Conservation (phyloP, 2,113 vertebrate genomes). For the Chamaea fasciata region DNA sequence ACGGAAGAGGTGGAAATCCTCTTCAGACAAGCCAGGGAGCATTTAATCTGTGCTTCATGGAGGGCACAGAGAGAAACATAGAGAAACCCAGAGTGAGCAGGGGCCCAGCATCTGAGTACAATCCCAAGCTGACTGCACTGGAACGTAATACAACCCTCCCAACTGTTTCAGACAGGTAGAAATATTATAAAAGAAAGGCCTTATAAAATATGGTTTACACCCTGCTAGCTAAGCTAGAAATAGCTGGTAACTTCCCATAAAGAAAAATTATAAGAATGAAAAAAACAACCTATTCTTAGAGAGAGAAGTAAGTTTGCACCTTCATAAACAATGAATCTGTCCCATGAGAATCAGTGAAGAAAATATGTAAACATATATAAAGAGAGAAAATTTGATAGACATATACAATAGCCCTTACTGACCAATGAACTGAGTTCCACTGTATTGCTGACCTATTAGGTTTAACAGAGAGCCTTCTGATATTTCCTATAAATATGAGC, state of each 20-base stretch:
- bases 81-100: background rate
- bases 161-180: background rate
- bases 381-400: background rate
- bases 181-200: background rate
- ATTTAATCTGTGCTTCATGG: background rate
- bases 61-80: background rate
- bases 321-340: background rate
- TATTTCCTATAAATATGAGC: background rate
- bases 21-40: background rate
- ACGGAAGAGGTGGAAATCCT: background rate
- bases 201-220: background rate
- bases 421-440: background rate
- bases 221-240: background rate
- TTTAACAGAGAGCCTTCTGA: background rate
- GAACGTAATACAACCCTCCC: accelerated
- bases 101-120: background rate
- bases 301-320: background rate
- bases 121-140: background rate
- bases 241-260: background rate
- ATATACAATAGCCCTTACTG: background rate
- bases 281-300: background rate
- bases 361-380: background rate
- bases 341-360: background rate
- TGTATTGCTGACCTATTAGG: background rate
- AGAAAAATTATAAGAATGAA: background rate